Base-by-base conservation (phyloP, 2,113 vertebrate species). In the Globicephala melas region DNA sequence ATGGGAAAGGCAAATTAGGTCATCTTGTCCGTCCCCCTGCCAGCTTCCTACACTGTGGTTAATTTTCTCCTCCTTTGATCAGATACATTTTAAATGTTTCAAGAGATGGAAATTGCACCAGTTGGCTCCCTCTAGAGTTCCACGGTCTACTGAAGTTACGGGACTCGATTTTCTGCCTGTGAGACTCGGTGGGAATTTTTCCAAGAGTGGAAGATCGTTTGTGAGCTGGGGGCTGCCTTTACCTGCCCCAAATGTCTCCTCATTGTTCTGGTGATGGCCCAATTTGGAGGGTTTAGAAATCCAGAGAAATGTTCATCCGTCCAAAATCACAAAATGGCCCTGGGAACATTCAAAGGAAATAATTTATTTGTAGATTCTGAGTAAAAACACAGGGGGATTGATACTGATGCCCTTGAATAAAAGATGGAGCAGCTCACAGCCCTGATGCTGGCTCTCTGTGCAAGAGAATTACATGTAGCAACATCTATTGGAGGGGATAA, bases 1-100 rank as follows among this genome's bases (percentile, higher is more conserved):
- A 98, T 96, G 96, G 96, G 96, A 97, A 98, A 98, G 98, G 97
- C 97, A 98, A 98, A 98, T 98, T 97, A 98, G 97, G 98, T 97
- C 97, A 97, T 98, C 97, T 94, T 95, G 97, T 90, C 88, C 9
- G 77, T 98, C 97, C 96, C 94, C 96, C 96, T 98, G 98, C 96
- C 95, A 96, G 97, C 96, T 97, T 97, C 96, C 96, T 97, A 97
- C 97, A 98, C 98, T 97, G 96, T 98, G 97, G 97, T 97, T 97
- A 97, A 98, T 98, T 98, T 98, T 97, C 96, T 96, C 95, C 85
- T 94, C 79, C 97, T 98, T 98, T 98, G 97, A 98, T 98, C 97
- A 97, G 95, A 97, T 77, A 94, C 96, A 93, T 97, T 97, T 97
- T 97, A 98, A 98, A 98, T 98, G 98, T 98, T 98, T 98, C 97